phyloP scores from a whole-genome alignment of 2,888 invertebrate species.

The Parthenolecanium corni region DNA sequence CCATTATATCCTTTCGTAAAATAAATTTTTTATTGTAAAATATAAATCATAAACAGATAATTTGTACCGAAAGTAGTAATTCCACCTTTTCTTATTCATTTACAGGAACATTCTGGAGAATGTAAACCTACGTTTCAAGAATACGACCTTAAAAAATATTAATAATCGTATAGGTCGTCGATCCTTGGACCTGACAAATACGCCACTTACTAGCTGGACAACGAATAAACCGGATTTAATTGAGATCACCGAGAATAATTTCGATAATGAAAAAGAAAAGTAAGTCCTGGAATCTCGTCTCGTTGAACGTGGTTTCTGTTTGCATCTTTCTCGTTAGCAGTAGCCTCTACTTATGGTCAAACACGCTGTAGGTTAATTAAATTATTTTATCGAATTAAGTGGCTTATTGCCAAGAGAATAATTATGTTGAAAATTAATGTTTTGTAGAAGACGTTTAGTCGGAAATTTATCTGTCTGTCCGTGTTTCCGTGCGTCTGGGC shows the following conservation, averaged over 20 bases:
- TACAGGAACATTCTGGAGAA: conserved; percentile 15
- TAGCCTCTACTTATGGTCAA: too few relatives aligned
- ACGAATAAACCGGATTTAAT: conserved; percentile 32
- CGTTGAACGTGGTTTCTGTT: not conserved
- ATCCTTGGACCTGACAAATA: conserved; percentile 32
- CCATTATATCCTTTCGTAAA: too few relatives aligned
- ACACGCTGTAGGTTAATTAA: too few relatives aligned
- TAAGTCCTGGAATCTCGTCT: not conserved
- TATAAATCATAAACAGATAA: too few relatives aligned
- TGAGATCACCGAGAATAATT: conserved; percentile 29
- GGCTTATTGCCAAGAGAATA: too few relatives aligned
- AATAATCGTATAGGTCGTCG: conserved; percentile 35
- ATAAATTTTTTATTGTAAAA: too few relatives aligned
- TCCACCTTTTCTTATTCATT: not conserved
- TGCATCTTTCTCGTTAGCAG: too few relatives aligned
- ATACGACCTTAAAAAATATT: conserved; percentile 30
- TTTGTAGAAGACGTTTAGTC: not conserved
- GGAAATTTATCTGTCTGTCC: too few relatives aligned
- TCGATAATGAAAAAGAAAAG: conserved; percentile 18
- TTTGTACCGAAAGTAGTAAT: too few relatives aligned
- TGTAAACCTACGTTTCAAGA: conserved; percentile 21
- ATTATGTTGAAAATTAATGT: too few relatives aligned
- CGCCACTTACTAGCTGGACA: conserved; percentile 17
- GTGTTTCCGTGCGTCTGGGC: too few relatives aligned
- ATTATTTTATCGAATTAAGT: too few relatives aligned